phyloP scores from a whole-genome alignment of 2,113 vertebrate genomes.

The Bettongia penicillata region DNA sequence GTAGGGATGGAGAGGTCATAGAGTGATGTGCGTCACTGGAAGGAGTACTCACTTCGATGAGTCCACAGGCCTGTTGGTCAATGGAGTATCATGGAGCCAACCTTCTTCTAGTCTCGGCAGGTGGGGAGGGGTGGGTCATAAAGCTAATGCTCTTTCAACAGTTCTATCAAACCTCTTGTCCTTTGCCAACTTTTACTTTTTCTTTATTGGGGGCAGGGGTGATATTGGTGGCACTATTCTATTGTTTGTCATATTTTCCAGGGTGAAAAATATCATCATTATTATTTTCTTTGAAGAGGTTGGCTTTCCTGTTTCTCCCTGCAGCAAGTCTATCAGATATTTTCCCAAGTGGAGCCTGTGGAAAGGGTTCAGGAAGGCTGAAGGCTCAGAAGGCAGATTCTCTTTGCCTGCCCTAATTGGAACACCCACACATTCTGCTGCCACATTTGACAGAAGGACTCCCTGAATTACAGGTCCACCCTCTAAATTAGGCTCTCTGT shows the following conservation, averaged over 20 bases:
- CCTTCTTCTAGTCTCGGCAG: too few relatives aligned
- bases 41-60: too few relatives aligned
- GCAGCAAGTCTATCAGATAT: background rate
- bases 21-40: too few relatives aligned
- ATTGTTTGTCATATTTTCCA: background rate
- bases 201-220: too few relatives aligned
- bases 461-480: background rate
- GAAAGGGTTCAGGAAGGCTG: background rate
- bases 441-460: background rate
- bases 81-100: too few relatives aligned
- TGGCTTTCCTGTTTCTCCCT: background rate
- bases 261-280: background rate
- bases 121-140: background rate
- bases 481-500: background rate
- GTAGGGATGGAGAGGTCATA: too few relatives aligned
- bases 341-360: background rate
- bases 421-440: background rate
- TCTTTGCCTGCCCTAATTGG: background rate
- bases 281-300: background rate
- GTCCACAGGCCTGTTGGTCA: too few relatives aligned
- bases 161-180: background rate
- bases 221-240: too few relatives aligned
- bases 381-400: background rate
- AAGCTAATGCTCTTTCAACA: background rate
- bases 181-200: background rate